Evolutionary conservation across 2,888 invertebrate genomes (phyloP), one percentile per base, ranked within the genome.

Genomic region (Papilio demoleus): DNA sequence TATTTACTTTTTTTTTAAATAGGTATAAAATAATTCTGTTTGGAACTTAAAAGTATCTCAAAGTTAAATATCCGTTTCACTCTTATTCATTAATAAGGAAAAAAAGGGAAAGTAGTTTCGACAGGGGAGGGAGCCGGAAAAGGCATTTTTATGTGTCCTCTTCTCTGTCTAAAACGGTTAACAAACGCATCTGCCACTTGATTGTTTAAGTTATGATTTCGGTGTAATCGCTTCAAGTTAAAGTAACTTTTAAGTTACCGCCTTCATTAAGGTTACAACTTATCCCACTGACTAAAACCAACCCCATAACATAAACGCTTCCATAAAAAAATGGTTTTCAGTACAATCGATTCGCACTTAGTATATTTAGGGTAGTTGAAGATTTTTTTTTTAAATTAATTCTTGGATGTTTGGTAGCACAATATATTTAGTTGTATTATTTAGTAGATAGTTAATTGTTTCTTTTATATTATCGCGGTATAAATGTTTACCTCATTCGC

Each of bases 321-420:
- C 84, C 83, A 84, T 79, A 77, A 67, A 31, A 45, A 78, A 77
- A 74, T 77, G 64, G 81, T 79, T 79, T 78, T 86, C 86, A 90
- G 89, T 90, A 91, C 89, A 91, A 90, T 88, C 83, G 75, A 81
- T 79, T 81, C 77, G 85, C 85, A 85, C 80, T 75, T 85, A 85
- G 73, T 76, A 72, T 71, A 64, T 73, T 79, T 81, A 81, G 81
- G 72, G 70, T 85, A 84, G 81, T 77, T 71, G 77, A 79, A 79
- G 67, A 73, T 80, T 76, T 79, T 82, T 81, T 60, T 82, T 82
- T n/a, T n/a, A n/a, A 72, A 71, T 17, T 4, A 40, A 6, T 42
- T 45, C 42, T 45, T 45, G 64, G 74, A 75, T 77, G 42, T 47
- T 79, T 79, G 77, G 74, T 82, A 86, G 86, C 85, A 85, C 84